A percentile compares a stretch with the other conserved stretches of the same genome.
Conservation (phyloP, 2,113 vertebrate species). For the Mus spicilegus region DNA sequence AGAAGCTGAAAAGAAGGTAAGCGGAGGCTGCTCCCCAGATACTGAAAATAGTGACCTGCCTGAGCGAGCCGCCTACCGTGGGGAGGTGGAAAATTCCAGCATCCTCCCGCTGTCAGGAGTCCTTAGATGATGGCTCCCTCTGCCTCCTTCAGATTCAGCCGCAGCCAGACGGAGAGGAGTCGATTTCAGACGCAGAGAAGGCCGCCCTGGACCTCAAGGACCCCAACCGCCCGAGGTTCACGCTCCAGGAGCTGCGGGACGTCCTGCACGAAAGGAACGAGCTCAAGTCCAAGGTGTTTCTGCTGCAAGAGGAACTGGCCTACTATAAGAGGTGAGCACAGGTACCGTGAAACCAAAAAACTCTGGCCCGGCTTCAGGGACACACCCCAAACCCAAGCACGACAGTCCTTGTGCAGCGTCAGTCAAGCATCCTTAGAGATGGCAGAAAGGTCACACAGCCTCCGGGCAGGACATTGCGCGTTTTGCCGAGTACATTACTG, state of each 20-base stretch:
- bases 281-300: slow-evolving; percentile 94
- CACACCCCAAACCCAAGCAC: neutral
- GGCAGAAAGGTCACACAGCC: too few relatives aligned
- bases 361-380: neutral
- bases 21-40: neutral
- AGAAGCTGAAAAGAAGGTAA: neutral
- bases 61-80: neutral
- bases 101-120: neutral
- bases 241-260: slow-evolving; percentile 94
- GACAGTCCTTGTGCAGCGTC: neutral
- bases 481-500: neutral
- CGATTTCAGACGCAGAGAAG: slow-evolving; percentile 84
- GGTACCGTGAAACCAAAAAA: too few relatives aligned
- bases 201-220: slow-evolving; percentile 92
- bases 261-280: slow-evolving; percentile 96
- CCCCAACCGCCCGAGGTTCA: slow-evolving; percentile 95
- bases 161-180: slow-evolving; percentile 90
- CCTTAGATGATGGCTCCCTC: neutral
- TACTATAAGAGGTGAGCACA: slow-evolving; percentile 92
- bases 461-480: neutral
- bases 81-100: neutral
- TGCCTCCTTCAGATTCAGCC: slow-evolving; percentile 85
- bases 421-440: neutral
- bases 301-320: slow-evolving; percentile 94
- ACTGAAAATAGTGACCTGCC: slow-evolving; percentile 49